Evolutionary conservation across 2,113 vertebrate species (phyloP), one percentile per base, ranked within the genome.

Genomic region (Romanogobio albipinnatus): DNA sequence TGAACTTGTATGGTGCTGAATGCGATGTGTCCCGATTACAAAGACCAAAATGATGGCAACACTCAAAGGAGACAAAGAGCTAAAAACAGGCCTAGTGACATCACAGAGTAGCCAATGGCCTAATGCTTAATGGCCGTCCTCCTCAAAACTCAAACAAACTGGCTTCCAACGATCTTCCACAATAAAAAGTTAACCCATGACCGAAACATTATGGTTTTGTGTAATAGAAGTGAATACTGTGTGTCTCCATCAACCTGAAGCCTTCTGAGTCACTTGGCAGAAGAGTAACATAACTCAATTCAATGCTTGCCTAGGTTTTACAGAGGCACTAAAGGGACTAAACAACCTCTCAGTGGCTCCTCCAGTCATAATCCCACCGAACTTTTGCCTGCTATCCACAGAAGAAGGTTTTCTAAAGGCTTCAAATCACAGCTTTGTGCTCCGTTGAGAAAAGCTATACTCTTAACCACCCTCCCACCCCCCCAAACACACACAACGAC

Each of bases 351-450:
- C 59, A 64, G 58, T 56, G 39, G 85, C 85, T 85, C 83, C 73
- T 86, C 89, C 68, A 45, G 43, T 43, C 26, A 71, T 78, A 82
- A 89, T 29, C 39, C 58, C 70, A 84, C 36, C 73, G 5, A 87
- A 86, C 86, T 66, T 86, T 77, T 81, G 70, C 76, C 84, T 84
- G 53, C 74, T 49, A 56, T 56, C 62, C 58, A 76, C 68, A 89
- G 80, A 47, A 83, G 81, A 70, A 73, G 70, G 62, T 22, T 86
- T 82, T 71, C 56, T 84, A 86, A 87, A 86, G 80, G 49, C 59
- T 45, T 76, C 76, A 76, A 62, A 81, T 83, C 59, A 73, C 77
- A 89, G 80, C 89, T 93, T 91, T 91, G 90, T 90, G 91, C 92
- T 90, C 92, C 45, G 43, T 87, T 78, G 74, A 6, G 0, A 62